Evolutionary conservation across 1,140 invertebrate species (phyloP), one percentile per base, ranked within the genome.

Genomic region (Cherax destructor): DNA sequence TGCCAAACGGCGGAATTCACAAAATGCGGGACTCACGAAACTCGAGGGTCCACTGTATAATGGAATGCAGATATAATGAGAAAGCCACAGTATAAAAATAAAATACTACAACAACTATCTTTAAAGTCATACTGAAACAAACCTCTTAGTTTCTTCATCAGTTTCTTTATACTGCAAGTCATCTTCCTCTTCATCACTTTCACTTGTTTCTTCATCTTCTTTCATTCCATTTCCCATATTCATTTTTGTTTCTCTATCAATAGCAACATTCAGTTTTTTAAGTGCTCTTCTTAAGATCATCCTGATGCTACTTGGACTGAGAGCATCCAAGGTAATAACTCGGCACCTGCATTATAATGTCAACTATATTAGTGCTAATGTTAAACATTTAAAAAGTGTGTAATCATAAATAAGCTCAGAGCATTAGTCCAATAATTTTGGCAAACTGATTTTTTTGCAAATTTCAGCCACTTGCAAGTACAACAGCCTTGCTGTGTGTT

Each of bases 261-360:
- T n/a, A 4, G 69, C 21, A 6, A 52, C 83, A 41, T 89, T 90
- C 10, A 94, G 84, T 49, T 91, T 76, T 6, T 93, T 91, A 13
- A 96, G 93, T 49, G 97, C 96, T 87, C 95, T 95, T 79, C 95
- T 94, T 86, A 98, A 94, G 92, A 98, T 97, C 21, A 93, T 93
- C 80, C 95, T 91, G 10, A 98, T 94, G 94, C 96, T 95, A 61
- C 95, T 94, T 59, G 94, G 93, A 61, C 94, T 94, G 52, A 98
- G 94, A 94, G 97, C 97, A 88, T 97, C 96, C 88, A 98, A 94
- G 21, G 97, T 96, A 93, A 97, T 95, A 5, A 98, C 97, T 91
- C 96, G 95, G 93, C 97, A 97, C 50, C 86, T 88, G 69, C n/a
- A 72, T 30, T 16, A 21, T 49, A n/a, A 65, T 21, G 7, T 47